phyloP scores from a whole-genome alignment of 2,888 invertebrate genomes.

The Chorisops tibialis region DNA sequence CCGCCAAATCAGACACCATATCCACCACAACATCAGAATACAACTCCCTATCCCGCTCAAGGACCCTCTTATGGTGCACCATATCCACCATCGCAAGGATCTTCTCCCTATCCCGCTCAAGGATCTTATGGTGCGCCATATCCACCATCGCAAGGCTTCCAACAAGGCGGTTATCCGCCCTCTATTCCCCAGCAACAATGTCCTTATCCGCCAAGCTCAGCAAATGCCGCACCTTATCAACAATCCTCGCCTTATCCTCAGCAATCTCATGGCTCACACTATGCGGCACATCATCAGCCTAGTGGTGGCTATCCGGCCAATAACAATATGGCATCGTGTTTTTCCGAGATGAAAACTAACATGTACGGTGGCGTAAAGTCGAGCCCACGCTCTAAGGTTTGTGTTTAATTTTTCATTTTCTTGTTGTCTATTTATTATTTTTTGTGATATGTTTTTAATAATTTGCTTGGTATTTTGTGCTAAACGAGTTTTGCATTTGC shows the following conservation, averaged over 20 bases:
- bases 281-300: conserved; percentile 8
- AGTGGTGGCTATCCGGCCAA: neutral
- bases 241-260: conserved; percentile 34
- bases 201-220: conserved; percentile 15
- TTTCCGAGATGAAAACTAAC: conserved; percentile 42
- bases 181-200: neutral
- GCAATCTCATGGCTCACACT: conserved; percentile 4
- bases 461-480: no score
- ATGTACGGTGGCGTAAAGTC: conserved; percentile 37
- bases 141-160: conserved; percentile 4
- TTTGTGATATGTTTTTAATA: no score
- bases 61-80: conserved; percentile 17
- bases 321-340: conserved; percentile 41
- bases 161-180: neutral
- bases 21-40: conserved; percentile 22
- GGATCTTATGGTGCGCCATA: conserved; percentile 9
- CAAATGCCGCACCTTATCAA: conserved; percentile 12
- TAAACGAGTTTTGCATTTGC: no score
- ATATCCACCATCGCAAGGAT: conserved; percentile 1
- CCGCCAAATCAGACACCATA: conserved; percentile 35
- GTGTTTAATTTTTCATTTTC: conserved; percentile 38
- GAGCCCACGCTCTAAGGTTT: conserved; percentile 30
- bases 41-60: conserved; percentile 30
- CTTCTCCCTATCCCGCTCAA: neutral
- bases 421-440: no score